phyloP scores from a whole-genome alignment of 2,888 invertebrate genomes.

The Exocentrus adspersus region DNA sequence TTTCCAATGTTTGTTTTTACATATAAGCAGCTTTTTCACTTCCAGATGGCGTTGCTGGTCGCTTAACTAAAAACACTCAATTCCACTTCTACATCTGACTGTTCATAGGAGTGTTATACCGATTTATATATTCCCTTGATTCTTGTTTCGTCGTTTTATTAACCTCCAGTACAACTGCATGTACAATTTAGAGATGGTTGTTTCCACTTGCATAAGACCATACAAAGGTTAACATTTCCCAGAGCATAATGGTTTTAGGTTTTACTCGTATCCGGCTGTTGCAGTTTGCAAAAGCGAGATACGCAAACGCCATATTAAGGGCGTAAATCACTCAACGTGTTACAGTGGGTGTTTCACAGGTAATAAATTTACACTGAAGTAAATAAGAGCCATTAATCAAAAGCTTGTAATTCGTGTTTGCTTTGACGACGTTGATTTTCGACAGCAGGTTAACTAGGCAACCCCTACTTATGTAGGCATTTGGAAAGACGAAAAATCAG shows the following conservation, averaged over 20 bases:
- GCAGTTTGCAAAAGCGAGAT: slow-evolving; percentile 5
- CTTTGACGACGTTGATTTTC: neutral
- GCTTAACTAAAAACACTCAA: too few relatives aligned
- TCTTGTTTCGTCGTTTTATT: too few relatives aligned
- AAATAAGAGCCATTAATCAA: slow-evolving; percentile 23
- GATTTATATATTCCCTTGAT: too few relatives aligned
- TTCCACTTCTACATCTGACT: too few relatives aligned
- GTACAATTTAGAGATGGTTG: too few relatives aligned
- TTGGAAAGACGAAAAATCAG: too few relatives aligned
- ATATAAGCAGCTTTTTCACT: too few relatives aligned
- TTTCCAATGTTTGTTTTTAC: too few relatives aligned
- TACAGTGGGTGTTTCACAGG: slow-evolving; percentile 11
- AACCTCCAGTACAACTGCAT: too few relatives aligned
- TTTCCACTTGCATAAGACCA: neutral
- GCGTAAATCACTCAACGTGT: slow-evolving; percentile 19
- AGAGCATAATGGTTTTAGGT: neutral
- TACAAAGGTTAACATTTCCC: slow-evolving; percentile 3
- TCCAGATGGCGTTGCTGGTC: too few relatives aligned
- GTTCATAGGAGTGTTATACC: too few relatives aligned
- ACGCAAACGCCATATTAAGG: slow-evolving; percentile 13
- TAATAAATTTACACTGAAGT: slow-evolving; percentile 24
- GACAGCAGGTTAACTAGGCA: neutral
- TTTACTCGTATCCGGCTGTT: slow-evolving; percentile 5
- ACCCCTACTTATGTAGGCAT: too few relatives aligned
- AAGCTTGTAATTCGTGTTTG: slow-evolving; percentile 7